Conservation (phyloP, 2,888 invertebrate species). For the Gisinianus flammeolus region DNA sequence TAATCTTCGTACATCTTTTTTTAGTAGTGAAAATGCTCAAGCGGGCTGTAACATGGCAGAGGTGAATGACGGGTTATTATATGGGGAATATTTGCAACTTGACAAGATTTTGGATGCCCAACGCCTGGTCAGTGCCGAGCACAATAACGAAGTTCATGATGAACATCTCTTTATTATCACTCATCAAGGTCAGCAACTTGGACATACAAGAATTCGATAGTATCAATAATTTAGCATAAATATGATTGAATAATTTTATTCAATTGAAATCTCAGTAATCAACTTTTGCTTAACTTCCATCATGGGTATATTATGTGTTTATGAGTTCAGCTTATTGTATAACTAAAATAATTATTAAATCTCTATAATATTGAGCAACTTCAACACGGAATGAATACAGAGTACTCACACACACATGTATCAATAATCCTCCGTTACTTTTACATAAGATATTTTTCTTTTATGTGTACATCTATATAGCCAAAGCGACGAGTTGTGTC, state of each 20-base stretch:
- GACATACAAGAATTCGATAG: not conserved
- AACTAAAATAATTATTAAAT: too few relatives aligned
- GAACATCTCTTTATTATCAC: constrained; percentile 97
- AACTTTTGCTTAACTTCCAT: too few relatives aligned
- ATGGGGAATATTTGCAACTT: constrained; percentile 88
- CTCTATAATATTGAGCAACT: too few relatives aligned
- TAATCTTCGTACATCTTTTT: too few relatives aligned
- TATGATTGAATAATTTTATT: not conserved
- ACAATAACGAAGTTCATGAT: constrained; percentile 82
- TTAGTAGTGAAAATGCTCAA: constrained; percentile 46
- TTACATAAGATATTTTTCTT: too few relatives aligned
- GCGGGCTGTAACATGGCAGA: constrained; percentile 58
- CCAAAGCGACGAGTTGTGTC: too few relatives aligned
- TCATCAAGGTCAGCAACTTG: constrained; percentile 80
- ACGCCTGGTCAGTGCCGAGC: constrained; percentile 75
- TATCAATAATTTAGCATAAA: not conserved
- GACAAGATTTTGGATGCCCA: constrained; percentile 85
- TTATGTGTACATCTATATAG: too few relatives aligned
- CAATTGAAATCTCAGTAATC: not conserved
- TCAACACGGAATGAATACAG: too few relatives aligned
- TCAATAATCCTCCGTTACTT: too few relatives aligned
- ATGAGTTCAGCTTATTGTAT: not conserved
- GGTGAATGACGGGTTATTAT: constrained; percentile 74
- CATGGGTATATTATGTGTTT: not conserved
- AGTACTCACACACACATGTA: too few relatives aligned